These are phyloP conservation scores for sheep (Ovis aries) DNA, from an alignment of 2,113 vertebrate genomes.

Conservation along the genomic window DNA sequence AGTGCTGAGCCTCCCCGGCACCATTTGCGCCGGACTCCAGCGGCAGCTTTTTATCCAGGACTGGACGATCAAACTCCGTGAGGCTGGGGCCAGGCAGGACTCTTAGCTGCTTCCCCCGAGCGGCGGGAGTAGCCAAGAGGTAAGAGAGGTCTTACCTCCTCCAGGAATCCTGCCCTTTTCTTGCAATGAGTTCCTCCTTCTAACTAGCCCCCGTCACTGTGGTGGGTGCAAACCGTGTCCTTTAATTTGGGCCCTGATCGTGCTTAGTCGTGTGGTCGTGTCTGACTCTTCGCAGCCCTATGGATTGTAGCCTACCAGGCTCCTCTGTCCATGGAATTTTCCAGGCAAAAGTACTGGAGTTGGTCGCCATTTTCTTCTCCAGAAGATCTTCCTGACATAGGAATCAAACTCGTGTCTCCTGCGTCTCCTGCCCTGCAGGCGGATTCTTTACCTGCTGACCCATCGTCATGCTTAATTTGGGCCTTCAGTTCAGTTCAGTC, in stretches of 20 bases:
- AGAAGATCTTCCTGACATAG: neutral
- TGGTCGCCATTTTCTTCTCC: neutral
- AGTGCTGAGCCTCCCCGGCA: conserved; percentile 33
- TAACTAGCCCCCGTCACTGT: too few relatives aligned
- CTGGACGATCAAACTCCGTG: conserved; percentile 81
- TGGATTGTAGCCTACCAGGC: neutral
- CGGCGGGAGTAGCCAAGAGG: neutral
- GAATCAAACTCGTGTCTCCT: neutral
- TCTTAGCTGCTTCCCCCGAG: neutral
- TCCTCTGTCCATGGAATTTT: neutral
- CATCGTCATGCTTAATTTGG: neutral
- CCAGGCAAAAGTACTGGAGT: neutral
- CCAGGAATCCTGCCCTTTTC: neutral
- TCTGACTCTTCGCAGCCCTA: neutral
- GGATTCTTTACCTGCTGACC: neutral
- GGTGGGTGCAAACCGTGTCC: neutral
- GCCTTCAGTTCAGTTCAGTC: neutral
- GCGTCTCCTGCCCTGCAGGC: neutral
- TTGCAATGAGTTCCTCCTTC: neutral
- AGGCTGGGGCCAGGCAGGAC: neutral
- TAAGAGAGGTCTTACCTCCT: neutral
- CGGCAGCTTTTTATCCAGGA: conserved; percentile 82
- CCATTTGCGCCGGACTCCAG: conserved; percentile 22
- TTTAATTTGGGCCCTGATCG: neutral
- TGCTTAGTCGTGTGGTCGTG: neutral